phyloP scores from a whole-genome alignment of 1,140 invertebrate species.

The Metaphire vulgaris region DNA sequence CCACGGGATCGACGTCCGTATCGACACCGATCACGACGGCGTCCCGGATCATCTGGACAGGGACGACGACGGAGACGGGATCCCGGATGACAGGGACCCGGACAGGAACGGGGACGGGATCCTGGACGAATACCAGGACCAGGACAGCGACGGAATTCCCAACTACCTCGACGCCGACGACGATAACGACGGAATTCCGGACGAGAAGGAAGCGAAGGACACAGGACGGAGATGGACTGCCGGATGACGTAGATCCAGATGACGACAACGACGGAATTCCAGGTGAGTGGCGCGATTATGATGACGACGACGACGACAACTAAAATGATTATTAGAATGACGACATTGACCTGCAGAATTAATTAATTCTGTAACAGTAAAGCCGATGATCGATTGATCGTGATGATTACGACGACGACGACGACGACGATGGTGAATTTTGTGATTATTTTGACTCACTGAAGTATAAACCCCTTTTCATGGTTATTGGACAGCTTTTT shows the following conservation, averaged over 20 bases:
- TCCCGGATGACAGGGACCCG: constrained; percentile 11
- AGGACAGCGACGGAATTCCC: constrained; percentile 15
- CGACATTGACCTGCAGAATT: too few relatives aligned
- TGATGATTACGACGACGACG: too few relatives aligned
- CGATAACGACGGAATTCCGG: constrained; percentile 18
- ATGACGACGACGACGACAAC: constrained; percentile 15
- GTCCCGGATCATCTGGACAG: not conserved
- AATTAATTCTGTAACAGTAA: too few relatives aligned
- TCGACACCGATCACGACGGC: constrained; percentile 17
- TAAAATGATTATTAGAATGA: too few relatives aligned
- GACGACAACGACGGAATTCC: constrained; percentile 25
- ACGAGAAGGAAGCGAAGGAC: constrained; percentile 12
- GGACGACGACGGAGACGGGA: constrained; percentile 14
- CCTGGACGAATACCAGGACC: constrained; percentile 14
- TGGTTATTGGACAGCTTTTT: too few relatives aligned
- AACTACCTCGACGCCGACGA: constrained; percentile 13
- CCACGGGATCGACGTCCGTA: constrained; percentile 7
- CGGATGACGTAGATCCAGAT: constrained; percentile 15
- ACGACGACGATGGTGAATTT: too few relatives aligned
- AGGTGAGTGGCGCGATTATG: too few relatives aligned
- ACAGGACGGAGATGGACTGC: constrained; percentile 18
- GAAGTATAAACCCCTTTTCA: too few relatives aligned
- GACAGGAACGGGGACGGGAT: constrained; percentile 22
- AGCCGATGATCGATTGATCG: too few relatives aligned
- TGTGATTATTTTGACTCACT: too few relatives aligned